A percentile compares a stretch with the other conserved stretches of the same genome.
phyloP scores from a whole-genome alignment of 2,113 vertebrate species.

The Ptilorrhoa leucosticta region DNA sequence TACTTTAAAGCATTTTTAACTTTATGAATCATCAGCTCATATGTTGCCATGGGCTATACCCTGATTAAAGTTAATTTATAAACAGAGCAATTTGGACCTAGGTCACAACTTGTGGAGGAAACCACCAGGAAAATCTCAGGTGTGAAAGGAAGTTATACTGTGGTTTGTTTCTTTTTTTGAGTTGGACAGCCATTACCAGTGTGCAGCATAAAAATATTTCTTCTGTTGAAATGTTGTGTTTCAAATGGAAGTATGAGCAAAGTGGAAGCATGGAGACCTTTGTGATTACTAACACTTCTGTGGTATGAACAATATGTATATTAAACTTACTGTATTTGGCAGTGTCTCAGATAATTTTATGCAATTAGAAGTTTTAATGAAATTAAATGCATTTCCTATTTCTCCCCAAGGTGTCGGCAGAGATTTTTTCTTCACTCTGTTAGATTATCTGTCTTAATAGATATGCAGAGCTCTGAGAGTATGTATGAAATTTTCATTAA shows the following conservation, averaged over 20 bases:
- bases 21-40: neutral
- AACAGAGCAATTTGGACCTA: neutral
- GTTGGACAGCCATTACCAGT: neutral
- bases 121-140: neutral
- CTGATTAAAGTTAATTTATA: neutral
- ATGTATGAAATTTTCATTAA: neutral
- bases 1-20: neutral
- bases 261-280: neutral
- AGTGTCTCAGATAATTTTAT: neutral
- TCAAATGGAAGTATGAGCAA: neutral
- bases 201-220: neutral
- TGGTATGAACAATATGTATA: neutral
- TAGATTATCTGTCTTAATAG: neutral
- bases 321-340: neutral
- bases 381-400: neutral
- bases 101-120: neutral
- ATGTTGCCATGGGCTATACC: neutral
- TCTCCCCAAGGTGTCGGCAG: neutral
- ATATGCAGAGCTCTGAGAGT: neutral
- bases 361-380: neutral
- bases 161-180: neutral
- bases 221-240: neutral
- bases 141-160: neutral
- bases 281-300: neutral
- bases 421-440: neutral